Base-by-base conservation (phyloP, 2,888 invertebrate genomes). In the Timema cristinae region DNA sequence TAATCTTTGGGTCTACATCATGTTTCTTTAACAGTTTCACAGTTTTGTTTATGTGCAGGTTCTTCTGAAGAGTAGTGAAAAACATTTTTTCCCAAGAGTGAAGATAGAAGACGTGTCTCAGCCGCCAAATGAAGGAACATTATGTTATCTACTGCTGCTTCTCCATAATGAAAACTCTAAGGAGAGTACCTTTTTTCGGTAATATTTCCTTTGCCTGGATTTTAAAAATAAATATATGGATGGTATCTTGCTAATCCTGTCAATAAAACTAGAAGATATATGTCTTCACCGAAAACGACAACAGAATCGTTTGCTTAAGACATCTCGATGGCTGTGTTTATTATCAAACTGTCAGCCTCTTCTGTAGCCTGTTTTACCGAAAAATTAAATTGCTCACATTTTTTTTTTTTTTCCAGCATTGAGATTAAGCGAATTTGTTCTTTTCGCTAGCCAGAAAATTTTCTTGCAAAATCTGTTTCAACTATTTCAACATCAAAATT, bases 331-430 rank as follows among this genome's bases (percentile, higher is more conserved):
- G n/a, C 56, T 16, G 56, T 56, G 56, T 56, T 56, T 15, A 56
- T 16, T n/a, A 56, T 56, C 56, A 56, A 13, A 15, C 15, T 56
- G 56, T 56, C 56, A 56, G 56, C 56, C n/a, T 56, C 56, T 56
- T 56, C 7, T 56, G 56, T 56, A 56, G 32, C 32, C 32, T 32
- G 32, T 32, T 32, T 32, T 32, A 32, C 32, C 4, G 32, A 32
- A 32, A 32, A 32, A 32, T 32, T 32, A 32, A 4, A 1, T 32
- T 32, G 32, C 32, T 32, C 32, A 32, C 1, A 32, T 32, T 2
- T 32, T 2, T 32, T 32, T 2, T 32, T 32, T 32, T 32, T 2
- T 32, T 32, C 4, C 32, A 32, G 32, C 32, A 32, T 32, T 32
- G 32, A 32, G 32, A 32, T 4, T 32, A 32, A 32, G 32, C 32